These are phyloP conservation scores for Pogonophryne albipinna DNA, from an alignment of 2,797 vertebrate species.

Conservation along the genomic window DNA sequence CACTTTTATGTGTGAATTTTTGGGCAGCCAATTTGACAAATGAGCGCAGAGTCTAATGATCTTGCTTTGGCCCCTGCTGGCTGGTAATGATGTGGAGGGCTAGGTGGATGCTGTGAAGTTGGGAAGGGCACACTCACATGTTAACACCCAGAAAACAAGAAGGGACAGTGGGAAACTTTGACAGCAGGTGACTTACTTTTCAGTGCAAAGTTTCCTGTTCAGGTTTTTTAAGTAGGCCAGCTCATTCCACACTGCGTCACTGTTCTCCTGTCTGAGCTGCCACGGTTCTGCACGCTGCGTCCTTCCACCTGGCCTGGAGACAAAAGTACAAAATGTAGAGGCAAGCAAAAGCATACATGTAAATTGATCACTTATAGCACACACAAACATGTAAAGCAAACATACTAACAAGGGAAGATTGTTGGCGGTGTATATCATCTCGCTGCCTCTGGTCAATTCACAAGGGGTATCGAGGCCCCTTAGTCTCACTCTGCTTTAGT, in stretches of 20 bases:
- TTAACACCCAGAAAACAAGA: conserved; percentile 68
- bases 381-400: conserved; percentile 32
- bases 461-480: conserved; percentile 70
- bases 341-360: conserved; percentile 30
- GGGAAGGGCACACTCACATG: conserved; percentile 70
- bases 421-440: conserved; percentile 65
- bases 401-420: conserved; percentile 58
- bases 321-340: conserved; percentile 32
- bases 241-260: conserved; percentile 91
- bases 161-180: conserved; percentile 35
- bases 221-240: conserved; percentile 90
- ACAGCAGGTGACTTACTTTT: conserved; percentile 88
- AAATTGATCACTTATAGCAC: conserved; percentile 26
- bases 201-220: conserved; percentile 87
- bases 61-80: conserved; percentile 73
- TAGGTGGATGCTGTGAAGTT: conserved; percentile 69
- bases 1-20: conserved; percentile 69
- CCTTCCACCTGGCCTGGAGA: conserved; percentile 77
- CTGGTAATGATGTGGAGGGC: conserved; percentile 75
- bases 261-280: conserved; percentile 89
- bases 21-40: conserved; percentile 74
- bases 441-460: conserved; percentile 70
- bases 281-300: conserved; percentile 73
- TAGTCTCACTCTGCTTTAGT: conserved; percentile 74
- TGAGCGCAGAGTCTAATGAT: conserved; percentile 77